Base-by-base conservation (phyloP, 1,140 invertebrate species). In the Laupala kohalensis region DNA sequence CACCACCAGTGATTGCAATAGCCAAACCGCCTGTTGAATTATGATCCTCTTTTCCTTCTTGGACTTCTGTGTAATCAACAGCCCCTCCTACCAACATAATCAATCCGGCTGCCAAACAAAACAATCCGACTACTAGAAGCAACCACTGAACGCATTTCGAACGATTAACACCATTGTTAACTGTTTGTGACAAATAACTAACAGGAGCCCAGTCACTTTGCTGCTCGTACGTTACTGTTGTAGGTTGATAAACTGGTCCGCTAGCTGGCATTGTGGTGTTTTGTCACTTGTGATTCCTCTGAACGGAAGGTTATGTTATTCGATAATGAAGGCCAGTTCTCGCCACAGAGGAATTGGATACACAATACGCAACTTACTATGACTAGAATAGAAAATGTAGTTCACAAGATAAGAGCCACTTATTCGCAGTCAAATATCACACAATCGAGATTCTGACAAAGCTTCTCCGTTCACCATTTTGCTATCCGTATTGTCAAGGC, bases 201-300 rank as follows among this genome's bases (percentile, higher is more conserved):
- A 85, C 84, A 13, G 85, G 84, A 74, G 83, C 82, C 81, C 82
- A 83, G 70, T 82, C 70, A 27, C 37, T 80, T 76, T 85, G 84
- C 74, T 82, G 84, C 76, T 88, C 87, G 78, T 89, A 89, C 69
- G 86, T 87, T 62, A 89, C 87, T 71, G 88, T 89, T 66, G 88
- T 89, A 0, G 88, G 87, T 78, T 89, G 88, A 80, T 89, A 89
- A 26, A 89, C 87, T 65, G 87, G 86, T 75, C 86, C 86, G 70
- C 84, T 85, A 13, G 79, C 77, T 73, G 86, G 86, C 87, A 88
- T 87, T 24, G 24, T 75, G 37, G 23, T n/a, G 69, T 62, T 62
- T 53, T n/a, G 30, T 9, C 67, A 24, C 29, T n/a, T 19, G 27
- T 23, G 29, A 27, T 27, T 68, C 29, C n/a, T n/a, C n/a, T n/a